phyloP scores from a whole-genome alignment of 2,797 vertebrate genomes.

The Megaceryle alcyon region DNA sequence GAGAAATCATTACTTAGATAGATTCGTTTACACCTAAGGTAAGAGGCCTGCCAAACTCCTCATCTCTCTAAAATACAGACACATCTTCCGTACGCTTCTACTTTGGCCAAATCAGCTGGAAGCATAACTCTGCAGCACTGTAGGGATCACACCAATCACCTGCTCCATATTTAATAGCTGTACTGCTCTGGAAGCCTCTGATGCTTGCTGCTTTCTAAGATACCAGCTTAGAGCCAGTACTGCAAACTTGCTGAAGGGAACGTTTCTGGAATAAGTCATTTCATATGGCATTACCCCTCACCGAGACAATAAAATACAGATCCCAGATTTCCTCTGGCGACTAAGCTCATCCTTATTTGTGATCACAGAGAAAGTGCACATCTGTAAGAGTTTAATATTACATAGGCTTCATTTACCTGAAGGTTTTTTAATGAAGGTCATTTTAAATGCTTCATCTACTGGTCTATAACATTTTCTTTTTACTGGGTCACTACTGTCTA shows the following conservation, averaged over 20 bases:
- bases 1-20: background rate
- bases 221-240: constrained; percentile 38
- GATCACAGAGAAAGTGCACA: background rate
- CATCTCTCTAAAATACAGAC: constrained; percentile 7
- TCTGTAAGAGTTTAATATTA: constrained; percentile 7
- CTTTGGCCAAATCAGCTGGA: constrained; percentile 16
- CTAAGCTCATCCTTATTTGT: background rate
- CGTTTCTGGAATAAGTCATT: constrained; percentile 39
- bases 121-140: background rate
- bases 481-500: background rate
- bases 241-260: background rate
- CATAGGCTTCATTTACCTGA: background rate
- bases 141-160: constrained; percentile 10
- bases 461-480: background rate
- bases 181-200: constrained; percentile 1
- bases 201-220: constrained; percentile 56
- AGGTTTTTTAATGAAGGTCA: background rate
- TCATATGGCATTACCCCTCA: constrained; percentile 15
- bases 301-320: constrained; percentile 36
- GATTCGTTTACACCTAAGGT: background rate
- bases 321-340: background rate
- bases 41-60: constrained; percentile 31
- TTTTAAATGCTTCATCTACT: background rate
- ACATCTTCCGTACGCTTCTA: background rate
- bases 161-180: constrained; percentile 41